phyloP scores from a whole-genome alignment of 1,140 invertebrate species.

The Potamilus streckersoni region DNA sequence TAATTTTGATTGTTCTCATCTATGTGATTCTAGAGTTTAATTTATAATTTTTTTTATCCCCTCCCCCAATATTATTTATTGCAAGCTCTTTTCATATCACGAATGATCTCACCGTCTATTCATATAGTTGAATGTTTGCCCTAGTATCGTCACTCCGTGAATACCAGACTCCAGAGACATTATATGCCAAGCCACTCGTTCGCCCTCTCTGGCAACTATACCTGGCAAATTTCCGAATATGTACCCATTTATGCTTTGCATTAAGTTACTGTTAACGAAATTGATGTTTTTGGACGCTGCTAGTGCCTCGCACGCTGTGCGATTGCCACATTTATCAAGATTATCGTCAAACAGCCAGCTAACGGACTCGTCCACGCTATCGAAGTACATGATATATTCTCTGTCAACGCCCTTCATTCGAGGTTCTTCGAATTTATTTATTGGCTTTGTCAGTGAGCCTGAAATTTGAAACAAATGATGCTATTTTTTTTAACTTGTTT shows the following conservation, averaged over 20 bases:
- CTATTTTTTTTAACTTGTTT: no score
- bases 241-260: constrained; percentile 46
- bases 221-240: constrained; percentile 56
- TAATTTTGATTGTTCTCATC: not conserved
- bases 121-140: constrained; percentile 20
- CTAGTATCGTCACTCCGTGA: constrained; percentile 25
- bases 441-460: no score
- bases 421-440: no score
- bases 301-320: no score
- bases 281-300: no score
- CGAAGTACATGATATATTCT: no score
- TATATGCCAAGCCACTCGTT: constrained; percentile 36
- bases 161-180: constrained; percentile 21
- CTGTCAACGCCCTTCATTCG: no score
- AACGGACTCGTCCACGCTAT: no score
- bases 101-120: constrained; percentile 18
- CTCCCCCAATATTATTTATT: not conserved
- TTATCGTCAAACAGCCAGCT: no score
- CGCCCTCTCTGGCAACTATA: constrained; percentile 47
- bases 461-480: no score
- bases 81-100: not conserved
- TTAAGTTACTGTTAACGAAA: no score
- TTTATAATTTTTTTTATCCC: not conserved
- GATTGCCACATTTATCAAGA: no score
- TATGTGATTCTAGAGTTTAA: not conserved